Conservation (phyloP, 2,797 vertebrate genomes). For the Schizopygopsis pylzovi region DNA sequence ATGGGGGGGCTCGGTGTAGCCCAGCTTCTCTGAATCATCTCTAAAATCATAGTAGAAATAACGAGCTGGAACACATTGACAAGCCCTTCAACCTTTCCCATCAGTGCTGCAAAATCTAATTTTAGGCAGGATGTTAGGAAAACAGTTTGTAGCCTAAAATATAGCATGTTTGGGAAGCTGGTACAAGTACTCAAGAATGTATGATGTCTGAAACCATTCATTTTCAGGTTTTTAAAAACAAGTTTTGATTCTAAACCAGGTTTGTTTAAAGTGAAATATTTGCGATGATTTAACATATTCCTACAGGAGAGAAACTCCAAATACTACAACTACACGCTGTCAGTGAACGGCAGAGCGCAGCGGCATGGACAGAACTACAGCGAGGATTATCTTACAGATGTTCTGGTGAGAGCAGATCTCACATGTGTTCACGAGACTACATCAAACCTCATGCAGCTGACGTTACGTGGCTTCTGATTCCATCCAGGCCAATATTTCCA, state of each 20-base stretch:
- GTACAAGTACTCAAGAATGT: not conserved
- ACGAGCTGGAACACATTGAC: not conserved
- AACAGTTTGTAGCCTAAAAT: slow-evolving; percentile 16
- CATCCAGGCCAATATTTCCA: slow-evolving; percentile 90
- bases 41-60: not conserved
- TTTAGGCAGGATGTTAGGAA: not conserved
- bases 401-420: slow-evolving; percentile 83
- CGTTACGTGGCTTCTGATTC: not conserved
- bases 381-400: slow-evolving; percentile 94
- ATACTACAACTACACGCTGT: slow-evolving; percentile 98
- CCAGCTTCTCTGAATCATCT: no score
- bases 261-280: slow-evolving; percentile 5
- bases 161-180: not conserved
- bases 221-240: not conserved
- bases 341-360: slow-evolving; percentile 89
- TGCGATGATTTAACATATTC: not conserved
- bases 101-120: slow-evolving; percentile 20
- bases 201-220: not conserved
- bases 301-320: slow-evolving; percentile 95
- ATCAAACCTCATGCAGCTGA: not conserved
- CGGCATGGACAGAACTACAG: slow-evolving; percentile 91
- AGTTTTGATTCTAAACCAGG: not conserved
- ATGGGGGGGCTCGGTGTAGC: no score
- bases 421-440: not conserved
- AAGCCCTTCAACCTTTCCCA: slow-evolving; percentile 28